These are phyloP conservation scores for Bucorvus abyssinicus DNA, from an alignment of 2,797 vertebrate species.

Conservation along the genomic window DNA sequence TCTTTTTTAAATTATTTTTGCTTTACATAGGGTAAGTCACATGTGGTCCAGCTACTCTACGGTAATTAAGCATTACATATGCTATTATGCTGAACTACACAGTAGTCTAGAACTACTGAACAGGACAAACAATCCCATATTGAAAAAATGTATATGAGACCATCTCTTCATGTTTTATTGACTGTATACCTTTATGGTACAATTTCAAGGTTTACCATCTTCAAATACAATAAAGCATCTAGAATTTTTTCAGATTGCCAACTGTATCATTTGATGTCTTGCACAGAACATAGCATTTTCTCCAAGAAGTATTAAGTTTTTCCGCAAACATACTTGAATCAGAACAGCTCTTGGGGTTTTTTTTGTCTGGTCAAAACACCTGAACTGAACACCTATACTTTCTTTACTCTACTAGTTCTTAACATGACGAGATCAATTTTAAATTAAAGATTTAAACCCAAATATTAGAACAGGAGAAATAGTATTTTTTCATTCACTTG, in stretches of 20 bases:
- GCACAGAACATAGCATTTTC: not conserved
- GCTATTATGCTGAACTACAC: not conserved
- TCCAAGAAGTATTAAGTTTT: not conserved
- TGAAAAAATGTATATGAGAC: not conserved
- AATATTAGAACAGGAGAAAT: not conserved
- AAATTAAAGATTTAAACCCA: not conserved
- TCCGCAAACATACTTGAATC: not conserved
- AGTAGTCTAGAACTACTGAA: not conserved
- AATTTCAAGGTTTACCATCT: not conserved
- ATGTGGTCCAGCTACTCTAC: not conserved
- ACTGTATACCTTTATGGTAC: no score
- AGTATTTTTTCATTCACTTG: no score
- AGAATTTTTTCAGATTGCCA: not conserved
- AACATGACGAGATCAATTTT: not conserved
- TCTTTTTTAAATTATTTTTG: no score
- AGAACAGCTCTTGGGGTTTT: not conserved
- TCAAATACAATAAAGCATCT: not conserved
- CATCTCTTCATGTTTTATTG: not conserved
- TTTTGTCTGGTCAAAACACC: not conserved
- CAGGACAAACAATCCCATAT: not conserved
- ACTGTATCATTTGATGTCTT: not conserved
- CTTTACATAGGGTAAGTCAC: not conserved
- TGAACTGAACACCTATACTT: not conserved
- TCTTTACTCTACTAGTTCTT: not conserved
- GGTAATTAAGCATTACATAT: not conserved